A percentile compares a stretch with the other conserved stretches of the same genome.
phyloP scores from a whole-genome alignment of 2,797 vertebrate species.

The Acanthiza pusilla region DNA sequence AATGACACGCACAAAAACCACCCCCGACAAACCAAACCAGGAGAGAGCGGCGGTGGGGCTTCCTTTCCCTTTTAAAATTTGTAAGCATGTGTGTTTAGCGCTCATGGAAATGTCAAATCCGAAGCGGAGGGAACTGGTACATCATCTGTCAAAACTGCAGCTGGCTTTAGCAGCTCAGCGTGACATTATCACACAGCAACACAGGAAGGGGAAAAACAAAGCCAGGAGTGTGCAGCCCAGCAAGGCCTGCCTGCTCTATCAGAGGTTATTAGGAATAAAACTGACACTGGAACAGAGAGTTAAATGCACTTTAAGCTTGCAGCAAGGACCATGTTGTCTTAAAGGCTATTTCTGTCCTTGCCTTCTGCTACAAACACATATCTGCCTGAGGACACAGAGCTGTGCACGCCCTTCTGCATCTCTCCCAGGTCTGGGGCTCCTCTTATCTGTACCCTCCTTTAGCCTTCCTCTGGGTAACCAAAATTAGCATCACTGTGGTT shows the following conservation, averaged over 20 bases:
- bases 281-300: background rate
- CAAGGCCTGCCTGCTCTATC: background rate
- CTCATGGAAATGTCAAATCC: conserved; percentile 32
- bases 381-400: background rate
- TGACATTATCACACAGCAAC: background rate
- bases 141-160: conserved; percentile 47
- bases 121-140: conserved; percentile 11
- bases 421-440: background rate
- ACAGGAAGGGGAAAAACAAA: background rate
- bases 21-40: background rate
- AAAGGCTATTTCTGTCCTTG: background rate
- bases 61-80: background rate
- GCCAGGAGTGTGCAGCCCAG: background rate
- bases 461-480: background rate
- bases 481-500: background rate
- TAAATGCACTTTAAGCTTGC: background rate
- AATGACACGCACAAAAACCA: background rate
- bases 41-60: rapidly evolving
- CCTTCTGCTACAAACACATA: background rate
- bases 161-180: conserved; percentile 13
- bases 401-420: background rate
- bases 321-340: background rate
- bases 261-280: background rate
- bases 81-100: background rate
- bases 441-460: background rate